These are phyloP conservation scores for Amphilophus citrinellus DNA, from an alignment of 2,113 vertebrate genomes.

Conservation along the genomic window DNA sequence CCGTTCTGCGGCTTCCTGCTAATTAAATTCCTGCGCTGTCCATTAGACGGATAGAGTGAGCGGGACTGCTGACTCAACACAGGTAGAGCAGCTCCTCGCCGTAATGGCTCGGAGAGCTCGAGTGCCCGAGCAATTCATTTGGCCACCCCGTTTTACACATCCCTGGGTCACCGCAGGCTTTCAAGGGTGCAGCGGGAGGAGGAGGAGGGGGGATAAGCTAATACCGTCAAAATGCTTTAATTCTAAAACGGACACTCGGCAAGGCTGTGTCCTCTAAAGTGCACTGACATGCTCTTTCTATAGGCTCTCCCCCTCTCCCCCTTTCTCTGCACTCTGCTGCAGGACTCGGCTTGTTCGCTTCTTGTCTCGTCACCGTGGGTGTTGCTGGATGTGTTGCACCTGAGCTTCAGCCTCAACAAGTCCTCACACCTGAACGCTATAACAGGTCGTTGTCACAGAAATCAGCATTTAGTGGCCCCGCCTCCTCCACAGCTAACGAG, in stretches of 20 bases:
- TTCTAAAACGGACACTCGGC: slow-evolving; percentile 64
- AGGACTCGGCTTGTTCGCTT: neutral
- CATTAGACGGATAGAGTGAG: slow-evolving; percentile 98
- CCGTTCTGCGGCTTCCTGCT: slow-evolving; percentile 89
- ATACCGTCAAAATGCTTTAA: slow-evolving; percentile 67
- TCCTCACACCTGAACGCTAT: neutral
- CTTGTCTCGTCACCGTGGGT: neutral
- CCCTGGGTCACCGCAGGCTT: slow-evolving; percentile 80
- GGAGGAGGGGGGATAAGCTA: slow-evolving; percentile 51
- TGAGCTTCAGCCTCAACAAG: neutral
- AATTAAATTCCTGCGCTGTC: slow-evolving; percentile 98
- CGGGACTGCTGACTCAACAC: slow-evolving; percentile 94
- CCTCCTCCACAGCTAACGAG: neutral
- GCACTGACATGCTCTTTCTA: slow-evolving; percentile 46
- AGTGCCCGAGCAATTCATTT: slow-evolving; percentile 82
- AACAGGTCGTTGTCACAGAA: neutral
- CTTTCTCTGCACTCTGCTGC: neutral
- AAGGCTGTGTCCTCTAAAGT: slow-evolving; percentile 73
- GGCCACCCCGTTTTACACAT: slow-evolving; percentile 77
- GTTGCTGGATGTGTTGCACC: neutral
- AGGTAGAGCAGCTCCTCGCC: slow-evolving; percentile 86
- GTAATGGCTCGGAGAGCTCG: slow-evolving; percentile 81
- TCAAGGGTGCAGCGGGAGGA: slow-evolving; percentile 69
- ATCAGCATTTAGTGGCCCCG: neutral
- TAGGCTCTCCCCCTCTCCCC: neutral